Evolutionary conservation across 2,888 invertebrate species (phyloP), one percentile per base, ranked within the genome.

Genomic region (Lagria hirta): DNA sequence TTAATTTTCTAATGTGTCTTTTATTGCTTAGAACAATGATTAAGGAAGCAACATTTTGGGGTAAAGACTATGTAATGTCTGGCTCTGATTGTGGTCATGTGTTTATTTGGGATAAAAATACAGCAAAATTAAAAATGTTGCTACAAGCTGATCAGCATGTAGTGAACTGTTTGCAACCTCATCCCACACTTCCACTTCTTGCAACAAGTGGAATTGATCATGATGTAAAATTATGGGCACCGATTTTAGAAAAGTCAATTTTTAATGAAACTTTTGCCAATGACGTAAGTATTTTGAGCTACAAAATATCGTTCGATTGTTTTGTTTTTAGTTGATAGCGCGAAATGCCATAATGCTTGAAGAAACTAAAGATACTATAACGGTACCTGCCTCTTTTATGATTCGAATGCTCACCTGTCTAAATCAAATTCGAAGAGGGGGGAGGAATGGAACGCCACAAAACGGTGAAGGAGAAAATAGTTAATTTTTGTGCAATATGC

Each of bases 61-160:
- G 90, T 28, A 77, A 83, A 56, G 75, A 84, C 57, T 86, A 80
- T 71, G 81, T 91, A 7, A 83, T 90, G 81, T 88, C 88, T 12
- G 91, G 91, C n/a, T 88, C 88, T 7, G 91, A 91, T 70, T 91
- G 91, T 69, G 91, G 90, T 0, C 88, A 90, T 62, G 84, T 91
- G 7, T 90, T 91, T 62, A 75, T 87, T 18, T 91, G 90, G 91
- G 80, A 88, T 37, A 77, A 85, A 20, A 72, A 80, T 27, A 82
- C 83, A 0, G 84, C 82, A 0, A 76, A 80, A 52, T 70, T 89
- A 38, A 82, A 84, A 17, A 87, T 85, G 81, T 70, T 88, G 1
- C 70, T 90, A 49, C 83, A 86, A 62, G 90, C 86, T 3, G 91
- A 91, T 71, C 81, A 83, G 48, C 89, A 88, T 66, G 84, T 85